Conservation (phyloP, 2,113 vertebrate genomes). For the Callaeas wilsoni region DNA sequence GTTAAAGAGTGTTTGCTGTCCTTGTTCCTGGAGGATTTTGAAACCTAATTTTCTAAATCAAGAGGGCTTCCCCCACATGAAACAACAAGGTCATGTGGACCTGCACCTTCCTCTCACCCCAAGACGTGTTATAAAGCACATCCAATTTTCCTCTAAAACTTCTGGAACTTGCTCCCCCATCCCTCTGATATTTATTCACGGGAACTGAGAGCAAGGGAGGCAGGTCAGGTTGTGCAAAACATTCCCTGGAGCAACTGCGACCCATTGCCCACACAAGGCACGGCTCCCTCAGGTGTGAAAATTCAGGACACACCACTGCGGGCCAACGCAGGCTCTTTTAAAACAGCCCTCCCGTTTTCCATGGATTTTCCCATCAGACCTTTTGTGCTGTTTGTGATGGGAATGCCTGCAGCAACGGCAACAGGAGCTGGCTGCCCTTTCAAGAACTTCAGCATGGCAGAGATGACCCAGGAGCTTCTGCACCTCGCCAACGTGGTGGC, state of each 20-base stretch:
- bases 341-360: not conserved
- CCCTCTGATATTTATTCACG: not conserved
- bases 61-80: not conserved
- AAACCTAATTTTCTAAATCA: not conserved
- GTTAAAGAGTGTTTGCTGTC: not conserved
- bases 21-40: not conserved
- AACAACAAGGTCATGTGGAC: not conserved
- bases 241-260: not conserved
- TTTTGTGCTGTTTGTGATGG: not conserved
- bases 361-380: not conserved
- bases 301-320: not conserved
- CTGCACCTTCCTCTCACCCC: not conserved
- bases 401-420: not conserved
- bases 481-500: fast-evolving
- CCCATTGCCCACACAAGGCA: not conserved
- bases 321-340: not conserved
- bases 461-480: not conserved
- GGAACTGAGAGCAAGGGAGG: not conserved
- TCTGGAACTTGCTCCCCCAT: not conserved
- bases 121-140: not conserved
- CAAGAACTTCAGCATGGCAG: not conserved
- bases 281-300: not conserved
- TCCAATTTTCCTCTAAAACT: not conserved
- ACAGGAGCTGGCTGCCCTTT: not conserved
- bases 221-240: not conserved